A percentile compares a stretch with the other conserved stretches of the same genome.
These are phyloP conservation scores for Catharus bicknelli DNA, from an alignment of 2,113 vertebrate genomes.

Conservation along the genomic window DNA sequence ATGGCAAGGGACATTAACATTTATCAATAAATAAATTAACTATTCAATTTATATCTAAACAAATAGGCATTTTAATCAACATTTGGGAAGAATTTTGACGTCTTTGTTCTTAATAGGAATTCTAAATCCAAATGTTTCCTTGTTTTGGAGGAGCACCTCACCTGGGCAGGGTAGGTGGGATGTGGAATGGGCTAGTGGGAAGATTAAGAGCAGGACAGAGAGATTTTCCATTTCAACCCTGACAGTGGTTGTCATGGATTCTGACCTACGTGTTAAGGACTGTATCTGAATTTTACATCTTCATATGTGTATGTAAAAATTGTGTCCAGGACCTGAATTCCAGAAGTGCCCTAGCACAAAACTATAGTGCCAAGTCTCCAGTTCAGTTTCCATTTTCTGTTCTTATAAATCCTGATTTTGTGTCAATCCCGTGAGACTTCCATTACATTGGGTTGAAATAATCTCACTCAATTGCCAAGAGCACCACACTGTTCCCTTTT, in stretches of 20 bases:
- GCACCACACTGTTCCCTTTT: not conserved
- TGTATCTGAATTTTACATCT: not conserved
- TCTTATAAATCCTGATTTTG: not conserved
- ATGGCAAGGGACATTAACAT: not conserved
- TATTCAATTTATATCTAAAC: not conserved
- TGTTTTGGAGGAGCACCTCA: not conserved
- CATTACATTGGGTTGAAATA: not conserved
- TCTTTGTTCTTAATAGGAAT: not conserved
- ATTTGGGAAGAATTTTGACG: not conserved
- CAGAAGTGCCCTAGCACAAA: not conserved
- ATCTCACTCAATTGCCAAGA: not conserved
- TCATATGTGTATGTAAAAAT: not conserved
- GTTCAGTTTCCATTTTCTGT: not conserved
- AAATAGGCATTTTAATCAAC: not conserved
- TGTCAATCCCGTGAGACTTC: not conserved
- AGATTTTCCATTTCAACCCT: not conserved
- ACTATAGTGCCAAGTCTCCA: rapidly evolving
- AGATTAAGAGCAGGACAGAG: not conserved
- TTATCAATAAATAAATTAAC: conserved; percentile 15
- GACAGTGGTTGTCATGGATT: not conserved
- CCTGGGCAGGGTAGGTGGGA: rapidly evolving
- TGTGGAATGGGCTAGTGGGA: not conserved
- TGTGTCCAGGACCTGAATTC: not conserved
- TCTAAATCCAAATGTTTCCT: not conserved
- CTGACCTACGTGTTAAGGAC: not conserved